Percentiles rank a stretch among this genome's conserved stretches.
phyloP scores from a whole-genome alignment of 2,888 invertebrate genomes.

The Embidobia sp. region DNA sequence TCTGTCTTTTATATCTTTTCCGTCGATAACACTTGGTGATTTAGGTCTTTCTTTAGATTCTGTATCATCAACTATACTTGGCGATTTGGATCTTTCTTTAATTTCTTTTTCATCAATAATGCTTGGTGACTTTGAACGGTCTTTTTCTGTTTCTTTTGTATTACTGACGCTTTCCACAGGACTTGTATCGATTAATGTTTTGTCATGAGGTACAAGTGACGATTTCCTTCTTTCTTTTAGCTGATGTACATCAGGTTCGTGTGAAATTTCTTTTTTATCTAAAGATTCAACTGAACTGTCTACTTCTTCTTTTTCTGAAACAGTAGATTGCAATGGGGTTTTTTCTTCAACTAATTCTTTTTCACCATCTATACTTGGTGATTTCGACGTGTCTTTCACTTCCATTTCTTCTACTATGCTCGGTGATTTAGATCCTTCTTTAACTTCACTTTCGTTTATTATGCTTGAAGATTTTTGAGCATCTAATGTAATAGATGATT shows the following conservation, averaged over 20 bases:
- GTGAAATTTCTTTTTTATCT: too few species aligned
- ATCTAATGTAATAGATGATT: too few species aligned
- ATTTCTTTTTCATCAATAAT: conserved; percentile 15
- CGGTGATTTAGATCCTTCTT: conserved; percentile 57
- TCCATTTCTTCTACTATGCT: conserved; percentile 36
- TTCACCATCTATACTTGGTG: not conserved
- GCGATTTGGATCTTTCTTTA: conserved; percentile 31
- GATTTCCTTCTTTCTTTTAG: conserved; percentile 35
- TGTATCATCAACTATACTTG: conserved; percentile 21
- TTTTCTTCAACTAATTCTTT: too few species aligned
- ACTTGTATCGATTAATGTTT: too few species aligned
- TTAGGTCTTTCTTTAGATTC: conserved; percentile 21
- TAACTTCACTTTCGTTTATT: conserved; percentile 26
- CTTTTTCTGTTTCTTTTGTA: too few species aligned
- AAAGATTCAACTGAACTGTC: too few species aligned
- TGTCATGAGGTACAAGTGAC: conserved; percentile 40
- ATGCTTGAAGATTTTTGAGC: too few species aligned
- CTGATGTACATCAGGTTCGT: conserved; percentile 36
- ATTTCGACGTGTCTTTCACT: conserved; percentile 12
- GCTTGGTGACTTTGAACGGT: conserved; percentile 34
- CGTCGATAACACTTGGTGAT: conserved; percentile 29
- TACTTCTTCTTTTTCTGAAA: too few species aligned
- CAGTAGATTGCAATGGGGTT: too few species aligned
- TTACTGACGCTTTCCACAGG: too few species aligned
- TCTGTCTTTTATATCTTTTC: conserved; percentile 4